Conservation (phyloP, 2,888 invertebrate species). For the Drosophila peninsularis region DNA sequence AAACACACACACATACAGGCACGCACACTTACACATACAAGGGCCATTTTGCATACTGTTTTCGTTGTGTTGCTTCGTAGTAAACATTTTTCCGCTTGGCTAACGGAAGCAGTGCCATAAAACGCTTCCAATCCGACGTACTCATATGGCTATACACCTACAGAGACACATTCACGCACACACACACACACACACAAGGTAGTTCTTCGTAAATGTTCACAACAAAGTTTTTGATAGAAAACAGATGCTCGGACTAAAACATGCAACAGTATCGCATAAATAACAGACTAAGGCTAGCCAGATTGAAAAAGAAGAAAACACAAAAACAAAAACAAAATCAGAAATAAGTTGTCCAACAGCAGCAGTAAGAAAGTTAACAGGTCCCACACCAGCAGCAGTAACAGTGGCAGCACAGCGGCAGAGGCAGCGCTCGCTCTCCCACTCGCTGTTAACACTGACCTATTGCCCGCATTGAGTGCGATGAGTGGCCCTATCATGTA, state of each 20-base stretch:
- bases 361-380: slow-evolving; percentile 16
- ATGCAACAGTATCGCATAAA: slow-evolving; percentile 73
- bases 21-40: slow-evolving; percentile 29
- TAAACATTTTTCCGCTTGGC: slow-evolving; percentile 72
- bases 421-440: slow-evolving; percentile 9
- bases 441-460: slow-evolving; percentile 67
- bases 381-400: slow-evolving; percentile 11
- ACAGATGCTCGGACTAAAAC: slow-evolving; percentile 68
- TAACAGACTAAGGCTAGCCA: slow-evolving; percentile 74
- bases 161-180: slow-evolving; percentile 25
- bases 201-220: slow-evolving; percentile 49
- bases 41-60: slow-evolving; percentile 60
- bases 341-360: slow-evolving; percentile 2
- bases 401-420: slow-evolving; percentile 9
- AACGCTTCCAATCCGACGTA: slow-evolving; percentile 55
- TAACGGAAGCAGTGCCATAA: slow-evolving; percentile 72
- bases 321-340: slow-evolving; percentile 19
- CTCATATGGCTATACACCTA: slow-evolving; percentile 31
- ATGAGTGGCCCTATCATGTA: slow-evolving; percentile 34
- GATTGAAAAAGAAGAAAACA: slow-evolving; percentile 49
- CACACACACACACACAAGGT: slow-evolving; percentile 1
- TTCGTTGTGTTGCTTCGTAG: slow-evolving; percentile 44
- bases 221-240: slow-evolving; percentile 72
- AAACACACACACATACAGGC: background rate
- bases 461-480: slow-evolving; percentile 48